phyloP scores from a whole-genome alignment of 2,797 vertebrate genomes.

The Amazona ochrocephala region DNA sequence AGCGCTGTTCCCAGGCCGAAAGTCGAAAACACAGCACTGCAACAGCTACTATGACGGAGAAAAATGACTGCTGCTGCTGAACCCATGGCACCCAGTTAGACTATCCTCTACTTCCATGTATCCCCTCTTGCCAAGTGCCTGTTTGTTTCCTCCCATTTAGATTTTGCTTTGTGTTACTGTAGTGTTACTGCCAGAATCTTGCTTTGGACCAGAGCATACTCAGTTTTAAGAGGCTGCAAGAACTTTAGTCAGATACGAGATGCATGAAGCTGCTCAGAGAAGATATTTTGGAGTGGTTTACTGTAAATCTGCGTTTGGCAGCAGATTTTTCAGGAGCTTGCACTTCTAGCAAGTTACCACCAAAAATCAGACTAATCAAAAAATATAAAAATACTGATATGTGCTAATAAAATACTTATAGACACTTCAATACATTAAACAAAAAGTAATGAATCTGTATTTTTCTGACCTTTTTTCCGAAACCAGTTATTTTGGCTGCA shows the following conservation, averaged over 20 bases:
- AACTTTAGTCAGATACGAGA: neutral
- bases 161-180: neutral
- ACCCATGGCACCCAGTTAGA: neutral
- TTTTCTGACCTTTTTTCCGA: neutral
- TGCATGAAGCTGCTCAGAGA: neutral
- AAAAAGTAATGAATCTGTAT: neutral
- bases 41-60: too few relatives aligned
- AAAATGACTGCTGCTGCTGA: too few relatives aligned
- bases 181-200: neutral
- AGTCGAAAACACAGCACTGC: too few relatives aligned
- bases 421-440: neutral
- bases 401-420: neutral
- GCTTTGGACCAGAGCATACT: neutral
- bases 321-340: neutral
- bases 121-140: neutral
- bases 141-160: neutral
- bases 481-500: neutral
- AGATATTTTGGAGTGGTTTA: neutral
- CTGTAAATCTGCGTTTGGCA: neutral
- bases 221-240: neutral
- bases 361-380: neutral
- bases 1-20: too few relatives aligned
- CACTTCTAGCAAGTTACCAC: neutral
- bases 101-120: neutral
- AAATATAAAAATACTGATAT: too few relatives aligned